Base-by-base conservation (phyloP, 2,797 vertebrate species). In the Hypotaenidia philippensis region DNA sequence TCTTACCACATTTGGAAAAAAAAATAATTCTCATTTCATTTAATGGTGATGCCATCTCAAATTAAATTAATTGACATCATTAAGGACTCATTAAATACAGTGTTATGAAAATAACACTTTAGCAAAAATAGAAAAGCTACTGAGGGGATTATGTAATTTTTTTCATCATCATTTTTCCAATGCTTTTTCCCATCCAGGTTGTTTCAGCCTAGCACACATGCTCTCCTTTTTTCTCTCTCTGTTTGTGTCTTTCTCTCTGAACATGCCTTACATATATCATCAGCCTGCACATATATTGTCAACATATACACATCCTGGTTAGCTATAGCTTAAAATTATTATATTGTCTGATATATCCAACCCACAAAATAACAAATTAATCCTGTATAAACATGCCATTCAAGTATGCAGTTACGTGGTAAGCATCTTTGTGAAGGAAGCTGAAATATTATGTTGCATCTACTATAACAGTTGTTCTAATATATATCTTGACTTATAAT, bases 401-500 rank as follows among this genome's bases (percentile, higher is more conserved):
- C 59, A 87, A 83, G 75, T 81, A 72, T 22, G 8, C 16, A 81
- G 21, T 88, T 57, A 47, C 61, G 61, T 57, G 38, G 41, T 32
- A 91, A 87, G 5, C 26, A 52, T 64, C 41, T 85, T 78, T 50
- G 11, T 29, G 55, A 75, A 86, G 31, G 49, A 66, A 83, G 8
- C 3, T 75, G 68, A 83, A 89, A 83, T 87, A 65, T 89, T 66
- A 27, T 65, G 22, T 88, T 83, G 29, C 15, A 47, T 63, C 59
- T 65, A 61, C 22, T 71, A 12, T 86, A 69, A 68, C 8, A 61
- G 15, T 65, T 60, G 21, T 14, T 81, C 17, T 88, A 69, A 71
- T 81, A 81, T 60, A 85, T 91, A 65, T 75, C 34, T 64, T 91
- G 61, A 68, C n/a, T 64, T 74, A 49, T 12, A 78, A 75, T 17